phyloP scores from a whole-genome alignment of 2,888 invertebrate genomes.

The Augochlorella aurata region DNA sequence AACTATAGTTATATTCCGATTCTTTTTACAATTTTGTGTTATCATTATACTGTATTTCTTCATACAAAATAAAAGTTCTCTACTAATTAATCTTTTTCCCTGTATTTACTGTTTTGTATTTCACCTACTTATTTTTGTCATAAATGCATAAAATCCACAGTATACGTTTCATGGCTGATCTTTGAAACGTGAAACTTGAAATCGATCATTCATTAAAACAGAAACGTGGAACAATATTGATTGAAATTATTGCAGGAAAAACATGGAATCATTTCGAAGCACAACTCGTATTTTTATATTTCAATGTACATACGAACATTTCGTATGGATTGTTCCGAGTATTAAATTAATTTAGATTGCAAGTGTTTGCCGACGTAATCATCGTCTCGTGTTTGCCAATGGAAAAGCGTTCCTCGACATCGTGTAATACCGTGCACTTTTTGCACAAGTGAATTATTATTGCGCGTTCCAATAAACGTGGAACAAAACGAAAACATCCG shows the following conservation, averaged over 20 bases:
- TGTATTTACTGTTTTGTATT: no score
- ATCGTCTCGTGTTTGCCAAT: not conserved
- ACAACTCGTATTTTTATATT: not conserved
- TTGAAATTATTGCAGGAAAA: not conserved
- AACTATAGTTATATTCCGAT: not conserved
- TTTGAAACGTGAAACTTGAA: not conserved
- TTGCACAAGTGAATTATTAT: conserved; percentile 8
- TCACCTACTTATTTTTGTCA: no score
- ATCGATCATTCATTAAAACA: not conserved
- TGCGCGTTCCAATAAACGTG: not conserved
- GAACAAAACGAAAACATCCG: not conserved
- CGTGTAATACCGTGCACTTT: not conserved
- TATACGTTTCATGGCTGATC: not conserved
- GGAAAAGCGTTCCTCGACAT: not conserved
- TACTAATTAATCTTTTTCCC: no score
- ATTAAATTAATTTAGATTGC: not conserved
- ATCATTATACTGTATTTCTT: no score
- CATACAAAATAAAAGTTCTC: no score
- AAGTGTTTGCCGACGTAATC: not conserved
- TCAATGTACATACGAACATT: not conserved
- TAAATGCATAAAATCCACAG: no score
- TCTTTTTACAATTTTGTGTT: not conserved
- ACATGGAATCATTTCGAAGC: not conserved
- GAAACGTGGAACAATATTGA: not conserved
- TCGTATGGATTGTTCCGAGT: not conserved